Evolutionary conservation across 2,888 invertebrate species (phyloP).

Genomic region (Liopterus haemorrhoidalis): DNA sequence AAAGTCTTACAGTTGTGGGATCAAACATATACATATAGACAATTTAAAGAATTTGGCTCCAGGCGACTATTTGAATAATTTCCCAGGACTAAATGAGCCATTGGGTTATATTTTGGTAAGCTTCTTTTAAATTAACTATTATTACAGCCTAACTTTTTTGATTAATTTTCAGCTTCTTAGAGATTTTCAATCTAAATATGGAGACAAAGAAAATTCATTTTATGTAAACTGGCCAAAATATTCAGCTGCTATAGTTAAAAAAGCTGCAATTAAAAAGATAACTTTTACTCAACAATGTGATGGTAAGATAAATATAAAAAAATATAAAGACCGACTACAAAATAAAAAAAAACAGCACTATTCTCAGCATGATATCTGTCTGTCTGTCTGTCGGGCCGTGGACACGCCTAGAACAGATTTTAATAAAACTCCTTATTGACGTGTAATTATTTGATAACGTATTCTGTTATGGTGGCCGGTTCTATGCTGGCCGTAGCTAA

Average conservation of each 20-base stretch:
- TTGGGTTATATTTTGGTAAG: constrained; percentile 5
- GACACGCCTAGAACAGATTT: no score
- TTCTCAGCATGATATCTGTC: no score
- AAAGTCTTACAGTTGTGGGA: not conserved
- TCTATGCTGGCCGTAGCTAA: no score
- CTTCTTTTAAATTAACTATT: not conserved
- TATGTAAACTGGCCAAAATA: constrained; percentile 4
- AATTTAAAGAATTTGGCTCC: not conserved
- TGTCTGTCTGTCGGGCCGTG: no score
- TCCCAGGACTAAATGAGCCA: not conserved
- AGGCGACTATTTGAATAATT: constrained; percentile 1
- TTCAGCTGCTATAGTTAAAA: not conserved
- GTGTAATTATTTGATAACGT: no score
- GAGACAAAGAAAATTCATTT: not conserved
- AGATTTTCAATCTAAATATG: constrained; percentile 3
- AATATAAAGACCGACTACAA: no score
- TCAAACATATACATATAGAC: not conserved
- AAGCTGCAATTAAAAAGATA: not conserved
- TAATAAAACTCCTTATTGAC: no score
- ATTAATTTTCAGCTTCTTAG: no score
- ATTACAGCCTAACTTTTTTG: constrained; percentile 2
- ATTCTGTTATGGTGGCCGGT: no score
- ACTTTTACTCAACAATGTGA: not conserved
- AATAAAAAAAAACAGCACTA: no score
- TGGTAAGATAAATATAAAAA: constrained; percentile 7